Conservation (phyloP, 2,888 invertebrate species). For the Philhelius pedissequus region DNA sequence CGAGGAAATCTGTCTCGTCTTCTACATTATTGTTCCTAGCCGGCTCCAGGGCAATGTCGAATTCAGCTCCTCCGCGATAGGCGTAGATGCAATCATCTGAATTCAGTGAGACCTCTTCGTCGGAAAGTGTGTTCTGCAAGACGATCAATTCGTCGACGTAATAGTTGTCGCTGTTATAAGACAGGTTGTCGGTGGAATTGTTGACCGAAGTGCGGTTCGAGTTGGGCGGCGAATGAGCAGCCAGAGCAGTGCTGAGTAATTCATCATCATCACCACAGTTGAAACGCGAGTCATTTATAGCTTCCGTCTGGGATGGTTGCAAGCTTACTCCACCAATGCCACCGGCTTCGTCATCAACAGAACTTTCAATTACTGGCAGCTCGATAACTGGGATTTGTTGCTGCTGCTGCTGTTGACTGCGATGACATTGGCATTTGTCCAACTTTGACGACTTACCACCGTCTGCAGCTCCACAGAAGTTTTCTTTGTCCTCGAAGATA, state of each 20-base stretch:
- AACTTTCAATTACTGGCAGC: conserved; percentile 57
- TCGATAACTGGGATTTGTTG: conserved; percentile 58
- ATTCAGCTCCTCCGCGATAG: conserved; percentile 77
- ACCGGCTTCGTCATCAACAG: conserved; percentile 33
- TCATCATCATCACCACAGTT: conserved; percentile 53
- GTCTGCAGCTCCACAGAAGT: conserved; percentile 20
- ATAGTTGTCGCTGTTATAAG: conserved; percentile 77
- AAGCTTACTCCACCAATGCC: not conserved
- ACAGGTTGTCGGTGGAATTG: conserved; percentile 78
- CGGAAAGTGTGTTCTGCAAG: conserved; percentile 71
- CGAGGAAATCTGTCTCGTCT: conserved; percentile 78
- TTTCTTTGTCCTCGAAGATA: conserved; percentile 51
- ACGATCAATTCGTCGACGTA: conserved; percentile 76
- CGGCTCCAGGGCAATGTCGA: conserved; percentile 72
- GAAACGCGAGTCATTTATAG: conserved; percentile 45
- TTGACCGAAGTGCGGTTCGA: conserved; percentile 76
- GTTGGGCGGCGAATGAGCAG: conserved; percentile 69
- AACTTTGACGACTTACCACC: conserved; percentile 13
- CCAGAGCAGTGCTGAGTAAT: conserved; percentile 43
- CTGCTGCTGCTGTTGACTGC: conserved; percentile 42
- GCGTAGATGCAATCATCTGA: conserved; percentile 79
- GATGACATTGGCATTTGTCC: conserved; percentile 38
- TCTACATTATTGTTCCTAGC: conserved; percentile 72
- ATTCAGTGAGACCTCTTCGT: conserved; percentile 76
- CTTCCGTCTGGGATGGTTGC: conserved; percentile 24